Conservation (phyloP, 2,888 invertebrate genomes). For the Entomobrya multifasciata region DNA sequence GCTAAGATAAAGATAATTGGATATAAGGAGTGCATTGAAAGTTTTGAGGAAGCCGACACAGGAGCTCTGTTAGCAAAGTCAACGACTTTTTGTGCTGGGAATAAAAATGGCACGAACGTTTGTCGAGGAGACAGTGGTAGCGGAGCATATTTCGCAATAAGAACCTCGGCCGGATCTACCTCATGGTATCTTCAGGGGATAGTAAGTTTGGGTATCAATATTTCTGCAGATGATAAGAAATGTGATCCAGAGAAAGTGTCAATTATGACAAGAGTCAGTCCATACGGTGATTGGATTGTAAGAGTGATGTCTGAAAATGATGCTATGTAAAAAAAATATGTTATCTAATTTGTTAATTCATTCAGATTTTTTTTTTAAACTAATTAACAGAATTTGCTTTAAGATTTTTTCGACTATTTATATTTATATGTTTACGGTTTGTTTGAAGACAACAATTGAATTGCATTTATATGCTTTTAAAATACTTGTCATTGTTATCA, state of each 20-base stretch:
- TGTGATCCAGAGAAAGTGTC: slow-evolving; percentile 76
- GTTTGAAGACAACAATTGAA: not conserved
- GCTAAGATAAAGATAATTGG: slow-evolving; percentile 74
- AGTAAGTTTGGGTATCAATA: slow-evolving; percentile 75
- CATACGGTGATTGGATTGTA: slow-evolving; percentile 77
- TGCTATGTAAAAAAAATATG: slow-evolving; percentile 8
- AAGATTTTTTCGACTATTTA: not conserved
- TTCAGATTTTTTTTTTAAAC: not conserved
- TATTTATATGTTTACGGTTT: too few relatives aligned
- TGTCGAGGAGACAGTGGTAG: slow-evolving; percentile 77
- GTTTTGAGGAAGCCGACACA: slow-evolving; percentile 58
- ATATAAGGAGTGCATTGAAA: slow-evolving; percentile 73
- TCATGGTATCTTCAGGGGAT: slow-evolving; percentile 78
- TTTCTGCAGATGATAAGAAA: slow-evolving; percentile 50
- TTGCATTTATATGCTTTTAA: too few relatives aligned
- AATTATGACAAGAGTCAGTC: slow-evolving; percentile 76
- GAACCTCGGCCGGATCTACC: slow-evolving; percentile 32
- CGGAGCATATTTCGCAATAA: slow-evolving; percentile 62
- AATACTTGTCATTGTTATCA: too few relatives aligned
- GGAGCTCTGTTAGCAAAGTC: slow-evolving; percentile 74
- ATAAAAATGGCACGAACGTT: slow-evolving; percentile 71
- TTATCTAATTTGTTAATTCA: not conserved
- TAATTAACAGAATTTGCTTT: not conserved
- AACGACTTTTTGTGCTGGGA: slow-evolving; percentile 77
- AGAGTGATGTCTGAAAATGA: slow-evolving; percentile 67